These are phyloP conservation scores for Glyptemys insculpta DNA, from an alignment of 2,797 vertebrate species.

Conservation along the genomic window DNA sequence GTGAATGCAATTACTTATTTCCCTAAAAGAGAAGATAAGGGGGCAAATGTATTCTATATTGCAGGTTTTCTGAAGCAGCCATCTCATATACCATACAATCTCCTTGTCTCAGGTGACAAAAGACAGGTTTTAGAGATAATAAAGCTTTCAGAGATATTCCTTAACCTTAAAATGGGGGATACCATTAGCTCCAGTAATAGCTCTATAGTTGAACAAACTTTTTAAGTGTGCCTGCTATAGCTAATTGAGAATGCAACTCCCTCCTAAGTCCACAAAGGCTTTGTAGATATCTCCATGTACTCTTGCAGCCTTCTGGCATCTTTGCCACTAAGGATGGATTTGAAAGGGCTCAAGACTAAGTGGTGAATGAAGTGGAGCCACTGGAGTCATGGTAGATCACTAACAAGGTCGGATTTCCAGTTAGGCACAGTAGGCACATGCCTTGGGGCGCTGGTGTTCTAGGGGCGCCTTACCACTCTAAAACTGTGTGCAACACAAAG, in stretches of 20 bases:
- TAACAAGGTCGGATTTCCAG: neutral
- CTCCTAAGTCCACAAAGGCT: neutral
- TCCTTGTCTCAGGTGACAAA: neutral
- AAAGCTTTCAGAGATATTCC: slow-evolving; percentile 35
- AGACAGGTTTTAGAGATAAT: neutral
- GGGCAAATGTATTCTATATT: neutral
- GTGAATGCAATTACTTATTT: neutral
- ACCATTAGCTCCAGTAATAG: neutral
- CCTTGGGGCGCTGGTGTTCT: too few relatives aligned
- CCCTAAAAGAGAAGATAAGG: neutral
- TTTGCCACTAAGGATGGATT: neutral
- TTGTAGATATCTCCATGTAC: neutral
- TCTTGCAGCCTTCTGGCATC: neutral
- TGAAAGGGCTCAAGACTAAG: neutral
- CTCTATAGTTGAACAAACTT: neutral
- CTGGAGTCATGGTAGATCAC: neutral
- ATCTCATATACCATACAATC: neutral
- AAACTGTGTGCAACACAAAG: too few relatives aligned
- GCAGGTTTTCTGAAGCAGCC: slow-evolving; percentile 5
- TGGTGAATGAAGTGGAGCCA: neutral
- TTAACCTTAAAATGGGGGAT: neutral
- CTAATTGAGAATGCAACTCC: neutral
- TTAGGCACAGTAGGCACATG: too few relatives aligned
- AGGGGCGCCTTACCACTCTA: too few relatives aligned
- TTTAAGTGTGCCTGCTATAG: neutral